Evolutionary conservation across 1,140 invertebrate species (phyloP).

Genomic region (Vanessa tameamea): DNA sequence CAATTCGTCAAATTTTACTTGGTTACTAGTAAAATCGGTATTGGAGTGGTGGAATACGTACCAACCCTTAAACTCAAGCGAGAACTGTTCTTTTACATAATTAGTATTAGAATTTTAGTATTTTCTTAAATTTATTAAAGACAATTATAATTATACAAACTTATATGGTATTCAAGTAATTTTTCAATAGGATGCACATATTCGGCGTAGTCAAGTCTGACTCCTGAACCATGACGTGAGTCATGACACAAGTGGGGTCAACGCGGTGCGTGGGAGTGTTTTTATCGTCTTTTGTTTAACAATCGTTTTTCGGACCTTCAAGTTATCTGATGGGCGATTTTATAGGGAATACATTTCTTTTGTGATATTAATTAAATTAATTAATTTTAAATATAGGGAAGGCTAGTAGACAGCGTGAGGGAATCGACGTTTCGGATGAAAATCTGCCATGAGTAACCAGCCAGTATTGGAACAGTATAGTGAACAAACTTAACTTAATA

Average conservation of each 20-base stretch:
- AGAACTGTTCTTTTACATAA: no score
- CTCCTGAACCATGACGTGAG: conserved; percentile 37
- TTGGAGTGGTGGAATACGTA: no score
- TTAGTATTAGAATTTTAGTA: no score
- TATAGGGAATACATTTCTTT: neutral
- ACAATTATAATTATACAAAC: neutral
- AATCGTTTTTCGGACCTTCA: conserved; percentile 1
- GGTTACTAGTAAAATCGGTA: no score
- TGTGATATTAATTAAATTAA: neutral
- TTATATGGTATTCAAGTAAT: neutral
- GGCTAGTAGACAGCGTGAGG: no score
- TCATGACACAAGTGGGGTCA: conserved; percentile 34
- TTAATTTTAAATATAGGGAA: neutral
- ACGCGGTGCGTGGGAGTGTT: conserved; percentile 36
- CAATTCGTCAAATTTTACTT: no score
- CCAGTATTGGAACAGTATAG: no score
- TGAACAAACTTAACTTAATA: no score
- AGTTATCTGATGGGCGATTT: conserved; percentile 2
- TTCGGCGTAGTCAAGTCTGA: conserved; percentile 23
- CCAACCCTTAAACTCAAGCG: no score
- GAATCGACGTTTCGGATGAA: no score
- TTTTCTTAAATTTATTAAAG: no score
- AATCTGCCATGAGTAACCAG: no score
- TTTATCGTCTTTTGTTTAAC: conserved; percentile 42
- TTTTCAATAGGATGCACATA: conserved; percentile 1